These are phyloP conservation scores for Streblospio benedicti DNA, from an alignment of 1,140 invertebrate genomes.

Conservation along the genomic window DNA sequence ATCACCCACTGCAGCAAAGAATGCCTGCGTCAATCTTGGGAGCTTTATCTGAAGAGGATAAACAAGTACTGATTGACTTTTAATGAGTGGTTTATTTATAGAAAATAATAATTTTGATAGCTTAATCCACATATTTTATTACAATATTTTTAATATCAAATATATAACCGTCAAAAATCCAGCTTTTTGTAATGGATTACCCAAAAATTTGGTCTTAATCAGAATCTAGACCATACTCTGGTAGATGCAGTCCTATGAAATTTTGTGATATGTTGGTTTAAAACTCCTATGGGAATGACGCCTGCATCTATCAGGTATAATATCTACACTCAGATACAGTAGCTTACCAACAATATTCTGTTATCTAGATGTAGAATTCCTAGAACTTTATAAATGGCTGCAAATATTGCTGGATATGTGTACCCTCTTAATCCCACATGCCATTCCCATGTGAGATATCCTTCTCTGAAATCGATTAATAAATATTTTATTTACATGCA, in stretches of 20 bases:
- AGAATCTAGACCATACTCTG: not conserved
- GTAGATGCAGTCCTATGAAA: not conserved
- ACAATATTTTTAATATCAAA: not conserved
- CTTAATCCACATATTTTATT: not conserved
- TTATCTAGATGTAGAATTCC: slow-evolving; percentile 57
- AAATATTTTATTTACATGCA: not conserved
- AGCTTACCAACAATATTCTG: slow-evolving; percentile 55
- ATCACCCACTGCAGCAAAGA: slow-evolving; percentile 66
- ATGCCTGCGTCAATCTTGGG: slow-evolving; percentile 69
- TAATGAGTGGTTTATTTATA: not conserved
- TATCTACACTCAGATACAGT: not conserved
- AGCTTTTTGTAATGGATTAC: not conserved
- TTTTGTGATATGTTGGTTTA: not conserved
- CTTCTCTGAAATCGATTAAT: slow-evolving; percentile 54
- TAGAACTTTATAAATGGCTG: slow-evolving; percentile 57
- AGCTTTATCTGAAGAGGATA: slow-evolving; percentile 52
- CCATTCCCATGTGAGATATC: slow-evolving; percentile 90
- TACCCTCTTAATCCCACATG: slow-evolving; percentile 68
- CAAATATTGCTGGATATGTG: slow-evolving; percentile 66
- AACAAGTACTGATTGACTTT: not conserved
- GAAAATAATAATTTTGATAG: not conserved
- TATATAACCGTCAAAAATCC: no score
- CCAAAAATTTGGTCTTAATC: not conserved
- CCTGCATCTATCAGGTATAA: not conserved
- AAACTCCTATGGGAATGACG: not conserved